Base-by-base conservation (phyloP, 2,113 vertebrate genomes). In the Anolis carolinensis region DNA sequence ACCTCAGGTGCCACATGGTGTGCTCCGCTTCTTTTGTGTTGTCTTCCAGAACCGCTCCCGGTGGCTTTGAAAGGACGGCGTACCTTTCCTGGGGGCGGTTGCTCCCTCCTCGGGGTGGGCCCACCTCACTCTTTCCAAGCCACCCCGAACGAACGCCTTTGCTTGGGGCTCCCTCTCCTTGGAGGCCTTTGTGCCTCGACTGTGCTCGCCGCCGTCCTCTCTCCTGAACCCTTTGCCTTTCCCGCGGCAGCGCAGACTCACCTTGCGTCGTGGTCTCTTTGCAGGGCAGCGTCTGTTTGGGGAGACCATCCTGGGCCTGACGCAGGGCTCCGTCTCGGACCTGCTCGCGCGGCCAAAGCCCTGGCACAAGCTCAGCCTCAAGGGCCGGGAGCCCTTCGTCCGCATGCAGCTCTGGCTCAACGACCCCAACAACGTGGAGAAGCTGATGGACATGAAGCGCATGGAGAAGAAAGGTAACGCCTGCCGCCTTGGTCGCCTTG, bases 261-360 rank as follows among this genome's bases (percentile, higher is more conserved):
- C 70, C 30, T 80, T 76, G 0, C 11, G 72, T 93, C 92, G 89
- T 93, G 1, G 16, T 94, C 83, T 92, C 79, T 48, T 67, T 85
- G 81, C 93, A 99, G 98, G 98, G 95, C 98, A 99, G 95, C 98
- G 98, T 91, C 95, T 99, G 92, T 99, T 99, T 94, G 98, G 98
- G 89, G 98, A 99, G 96, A 98, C 97, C 89, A 98, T 99, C 95
- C 96, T 99, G 39, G 98, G 98, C 89, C 97, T 99, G 87, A 99
- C 98, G 83, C 98, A 99, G 93, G 98, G 98, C 95, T 99, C 98
- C 7, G 98, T 99, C 94, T 99, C 98, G 50, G 98, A 99, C 96
- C 98, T 99, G 84, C 97, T 99, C 90, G 98, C 98, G 88, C 97
- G 97, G 83, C 98, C 98, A 1, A 99, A 99, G 95, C 98, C 98